Conservation (phyloP, 2,888 invertebrate species). For the Xestia c-nigrum region DNA sequence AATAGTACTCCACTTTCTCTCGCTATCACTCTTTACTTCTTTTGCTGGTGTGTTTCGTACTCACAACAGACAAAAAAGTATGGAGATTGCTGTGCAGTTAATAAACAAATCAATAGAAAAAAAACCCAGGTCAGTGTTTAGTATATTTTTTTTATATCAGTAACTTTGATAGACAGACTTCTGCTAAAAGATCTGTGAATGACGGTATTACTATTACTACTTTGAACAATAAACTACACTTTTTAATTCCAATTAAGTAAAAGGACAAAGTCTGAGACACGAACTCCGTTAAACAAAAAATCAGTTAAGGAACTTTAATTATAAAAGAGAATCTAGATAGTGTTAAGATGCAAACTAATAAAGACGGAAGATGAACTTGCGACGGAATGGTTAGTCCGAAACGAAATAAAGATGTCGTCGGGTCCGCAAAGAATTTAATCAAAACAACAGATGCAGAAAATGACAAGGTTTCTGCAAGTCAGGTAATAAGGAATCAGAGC, state of each 20-base stretch:
- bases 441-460: conserved; percentile 56
- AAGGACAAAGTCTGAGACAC: neutral
- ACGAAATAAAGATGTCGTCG: conserved; percentile 47
- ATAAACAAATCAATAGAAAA: neutral
- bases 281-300: conserved; percentile 8
- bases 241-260: neutral
- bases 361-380: conserved; percentile 23
- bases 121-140: neutral
- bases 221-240: neutral
- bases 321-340: neutral
- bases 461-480: conserved; percentile 15
- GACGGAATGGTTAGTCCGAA: conserved; percentile 25
- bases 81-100: neutral
- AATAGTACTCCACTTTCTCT: neutral
- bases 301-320: conserved; percentile 11
- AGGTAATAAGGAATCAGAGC: conserved; percentile 33
- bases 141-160: too few species aligned
- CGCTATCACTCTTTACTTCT: neutral
- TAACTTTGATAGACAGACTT: neutral
- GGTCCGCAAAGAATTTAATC: conserved; percentile 55
- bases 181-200: neutral
- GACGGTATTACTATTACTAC: neutral
- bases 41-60: neutral
- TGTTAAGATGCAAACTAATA: conserved; percentile 25
- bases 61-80: too few species aligned